A percentile compares a stretch with the other conserved stretches of the same genome.
Evolutionary conservation across 35 echinoderm and acorn worm species (phyloP).

Genomic region (Ophioderma brevispina): DNA sequence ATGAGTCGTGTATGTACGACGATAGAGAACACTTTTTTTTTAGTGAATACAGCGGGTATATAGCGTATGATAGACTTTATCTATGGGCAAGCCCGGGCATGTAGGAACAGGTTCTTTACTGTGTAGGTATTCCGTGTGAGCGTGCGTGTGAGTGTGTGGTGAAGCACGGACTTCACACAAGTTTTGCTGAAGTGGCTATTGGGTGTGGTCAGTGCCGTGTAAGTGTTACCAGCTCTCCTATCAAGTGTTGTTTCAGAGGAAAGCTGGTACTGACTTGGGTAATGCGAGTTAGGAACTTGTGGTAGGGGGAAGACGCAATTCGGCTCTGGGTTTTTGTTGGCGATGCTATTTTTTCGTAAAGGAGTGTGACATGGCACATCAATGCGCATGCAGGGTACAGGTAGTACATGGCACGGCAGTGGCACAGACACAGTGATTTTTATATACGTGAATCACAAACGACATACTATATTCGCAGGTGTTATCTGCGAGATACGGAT

Average conservation of each 20-base stretch:
- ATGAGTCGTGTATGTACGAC: neutral
- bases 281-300: neutral
- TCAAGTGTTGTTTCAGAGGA: neutral
- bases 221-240: neutral
- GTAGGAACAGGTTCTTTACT: neutral
- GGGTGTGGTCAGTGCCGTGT: neutral
- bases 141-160: neutral
- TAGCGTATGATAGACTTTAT: slow-evolving; percentile 11
- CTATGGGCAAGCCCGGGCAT: neutral
- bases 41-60: neutral
- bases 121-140: slow-evolving; percentile 3
- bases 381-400: neutral
- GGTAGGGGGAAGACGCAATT: neutral
- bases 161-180: slow-evolving; percentile 1
- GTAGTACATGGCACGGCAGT: neutral
- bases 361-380: neutral
- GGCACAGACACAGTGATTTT: neutral
- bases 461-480: neutral
- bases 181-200: neutral
- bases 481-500: neutral
- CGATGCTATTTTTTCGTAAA: neutral
- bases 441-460: neutral
- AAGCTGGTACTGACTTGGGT: neutral
- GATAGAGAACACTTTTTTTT: neutral
- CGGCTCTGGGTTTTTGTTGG: neutral